A percentile compares a stretch with the other conserved stretches of the same genome.
phyloP scores from a whole-genome alignment of 2,113 vertebrate species.

The Myotis lucifugus region DNA sequence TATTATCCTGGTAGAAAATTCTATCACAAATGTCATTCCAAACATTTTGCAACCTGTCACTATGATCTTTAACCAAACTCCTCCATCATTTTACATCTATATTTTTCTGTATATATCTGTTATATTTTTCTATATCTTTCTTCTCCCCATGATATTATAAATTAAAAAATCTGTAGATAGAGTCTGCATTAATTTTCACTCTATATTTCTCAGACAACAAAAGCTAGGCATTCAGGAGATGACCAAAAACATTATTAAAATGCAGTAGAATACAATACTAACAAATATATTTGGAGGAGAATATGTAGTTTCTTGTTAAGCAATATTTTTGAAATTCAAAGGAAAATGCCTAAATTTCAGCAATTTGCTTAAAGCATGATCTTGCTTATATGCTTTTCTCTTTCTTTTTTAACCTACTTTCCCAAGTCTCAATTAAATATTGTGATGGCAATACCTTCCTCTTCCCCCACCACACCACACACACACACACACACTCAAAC shows the following conservation, averaged over 20 bases:
- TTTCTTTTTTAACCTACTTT: not conserved
- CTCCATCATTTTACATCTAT: not conserved
- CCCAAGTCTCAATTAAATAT: not conserved
- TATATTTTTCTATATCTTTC: not conserved
- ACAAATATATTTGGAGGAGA: not conserved
- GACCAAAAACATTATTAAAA: not conserved
- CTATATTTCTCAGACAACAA: not conserved
- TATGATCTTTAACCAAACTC: not conserved
- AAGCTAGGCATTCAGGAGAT: not conserved
- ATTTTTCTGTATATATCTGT: not conserved
- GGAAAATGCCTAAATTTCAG: conserved; percentile 11
- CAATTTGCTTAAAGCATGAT: not conserved
- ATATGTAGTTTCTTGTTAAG: not conserved
- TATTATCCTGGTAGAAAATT: not conserved
- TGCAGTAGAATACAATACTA: not conserved
- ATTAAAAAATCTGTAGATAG: not conserved
- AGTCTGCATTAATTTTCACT: not conserved
- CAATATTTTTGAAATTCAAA: not conserved
- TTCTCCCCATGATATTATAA: not conserved
- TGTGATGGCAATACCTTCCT: not conserved
- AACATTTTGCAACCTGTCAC: not conserved
- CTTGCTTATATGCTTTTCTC: not conserved
- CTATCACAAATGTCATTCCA: not conserved
- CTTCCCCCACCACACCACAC: not conserved
- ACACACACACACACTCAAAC: not conserved